Conservation (phyloP, 2,888 invertebrate genomes). For the Lochmaea capreae region DNA sequence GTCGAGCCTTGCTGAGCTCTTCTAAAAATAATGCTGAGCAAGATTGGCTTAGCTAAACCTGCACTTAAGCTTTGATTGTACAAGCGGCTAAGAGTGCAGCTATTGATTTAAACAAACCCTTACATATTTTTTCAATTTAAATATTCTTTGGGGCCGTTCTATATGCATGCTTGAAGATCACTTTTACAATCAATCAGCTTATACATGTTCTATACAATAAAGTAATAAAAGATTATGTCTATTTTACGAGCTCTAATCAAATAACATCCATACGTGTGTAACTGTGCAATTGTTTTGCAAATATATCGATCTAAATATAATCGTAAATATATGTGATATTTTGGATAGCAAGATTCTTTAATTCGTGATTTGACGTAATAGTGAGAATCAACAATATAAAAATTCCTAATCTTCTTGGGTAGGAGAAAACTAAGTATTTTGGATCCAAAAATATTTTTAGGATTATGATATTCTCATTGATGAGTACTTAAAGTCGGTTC, state of each 20-base stretch:
- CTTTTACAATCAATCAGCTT: conserved; percentile 20
- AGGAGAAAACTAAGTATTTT: no score
- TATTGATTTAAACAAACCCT: no score
- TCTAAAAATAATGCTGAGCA: no score
- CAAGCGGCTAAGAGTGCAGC: no score
- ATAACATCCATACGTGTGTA: conserved; percentile 28
- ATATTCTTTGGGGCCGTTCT: background rate
- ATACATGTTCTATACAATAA: background rate
- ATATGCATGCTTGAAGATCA: background rate
- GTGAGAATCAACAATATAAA: no score
- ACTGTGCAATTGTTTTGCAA: conserved; percentile 27
- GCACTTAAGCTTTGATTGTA: no score
- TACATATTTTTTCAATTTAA: background rate
- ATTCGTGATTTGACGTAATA: background rate
- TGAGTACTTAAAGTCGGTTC: no score
- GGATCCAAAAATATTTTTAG: no score
- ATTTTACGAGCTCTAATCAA: conserved; percentile 21
- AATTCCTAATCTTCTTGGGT: no score
- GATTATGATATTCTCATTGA: no score
- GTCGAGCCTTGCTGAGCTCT: no score
- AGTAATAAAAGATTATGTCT: conserved; percentile 19
- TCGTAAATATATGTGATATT: background rate
- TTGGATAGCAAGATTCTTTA: background rate
- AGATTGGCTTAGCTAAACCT: no score
- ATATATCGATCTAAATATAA: conserved; percentile 5